phyloP scores from a whole-genome alignment of 2,113 vertebrate species.

The Coptodon bakossiorum region DNA sequence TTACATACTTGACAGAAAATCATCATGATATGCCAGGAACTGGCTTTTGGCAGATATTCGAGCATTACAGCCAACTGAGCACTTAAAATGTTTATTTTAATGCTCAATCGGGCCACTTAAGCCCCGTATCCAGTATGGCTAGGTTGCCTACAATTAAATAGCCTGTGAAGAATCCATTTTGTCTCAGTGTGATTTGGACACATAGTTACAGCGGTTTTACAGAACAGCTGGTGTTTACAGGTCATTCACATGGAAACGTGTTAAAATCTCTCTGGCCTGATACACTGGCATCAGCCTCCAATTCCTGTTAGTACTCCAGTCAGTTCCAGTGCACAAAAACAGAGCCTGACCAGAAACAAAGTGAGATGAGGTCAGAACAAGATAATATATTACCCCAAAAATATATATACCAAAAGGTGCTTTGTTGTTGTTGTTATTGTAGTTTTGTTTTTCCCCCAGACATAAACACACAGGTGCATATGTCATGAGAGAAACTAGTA shows the following conservation, averaged over 20 bases:
- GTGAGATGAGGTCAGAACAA: background rate
- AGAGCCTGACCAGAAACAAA: background rate
- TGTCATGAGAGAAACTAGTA: background rate
- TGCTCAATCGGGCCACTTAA: constrained; percentile 19
- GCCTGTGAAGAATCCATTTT: constrained; percentile 48
- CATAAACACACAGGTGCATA: background rate
- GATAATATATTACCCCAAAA: background rate
- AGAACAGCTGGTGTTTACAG: constrained; percentile 56
- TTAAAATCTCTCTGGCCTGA: constrained; percentile 28
- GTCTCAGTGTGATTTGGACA: constrained; percentile 37
- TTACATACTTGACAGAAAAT: background rate
- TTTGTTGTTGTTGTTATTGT: background rate
- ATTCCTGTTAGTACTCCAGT: background rate
- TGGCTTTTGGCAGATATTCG: background rate
- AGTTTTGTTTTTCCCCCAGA: background rate
- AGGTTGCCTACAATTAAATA: constrained; percentile 19
- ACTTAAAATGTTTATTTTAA: constrained; percentile 44
- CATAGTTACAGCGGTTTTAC: constrained; percentile 27
- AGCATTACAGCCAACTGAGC: constrained; percentile 20
- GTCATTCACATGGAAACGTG: constrained; percentile 34
- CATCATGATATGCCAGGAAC: background rate
- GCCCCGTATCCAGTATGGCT: constrained; percentile 5
- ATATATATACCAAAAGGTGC: background rate
- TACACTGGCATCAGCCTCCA: constrained; percentile 3
- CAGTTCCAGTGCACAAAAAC: background rate